Evolutionary conservation across 2,888 invertebrate species (phyloP).

Genomic region (Drosophila barbarae): DNA sequence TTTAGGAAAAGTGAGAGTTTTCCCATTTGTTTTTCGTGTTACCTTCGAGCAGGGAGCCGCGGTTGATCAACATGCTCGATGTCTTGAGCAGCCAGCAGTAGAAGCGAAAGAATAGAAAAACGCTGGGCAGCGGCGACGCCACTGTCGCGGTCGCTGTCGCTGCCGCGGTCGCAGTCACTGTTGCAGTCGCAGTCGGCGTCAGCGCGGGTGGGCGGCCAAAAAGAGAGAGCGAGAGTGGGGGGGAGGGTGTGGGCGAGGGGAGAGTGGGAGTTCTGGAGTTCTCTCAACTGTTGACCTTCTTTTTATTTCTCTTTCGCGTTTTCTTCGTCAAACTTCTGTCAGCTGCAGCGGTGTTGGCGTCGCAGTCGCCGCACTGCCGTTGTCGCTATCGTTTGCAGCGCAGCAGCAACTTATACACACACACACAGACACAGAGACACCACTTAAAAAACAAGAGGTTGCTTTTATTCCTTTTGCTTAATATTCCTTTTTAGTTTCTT

Average conservation of each 20-base stretch:
- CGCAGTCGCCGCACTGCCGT: constrained; percentile 32
- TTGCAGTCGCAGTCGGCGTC: constrained; percentile 17
- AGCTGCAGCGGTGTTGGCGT: constrained; percentile 22
- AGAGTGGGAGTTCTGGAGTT: constrained; percentile 31
- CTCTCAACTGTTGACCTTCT: constrained; percentile 29
- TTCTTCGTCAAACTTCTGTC: constrained; percentile 21
- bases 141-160: constrained; percentile 26
- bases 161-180: constrained; percentile 19
- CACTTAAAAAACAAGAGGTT: constrained; percentile 16
- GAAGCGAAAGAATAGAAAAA: constrained; percentile 61
- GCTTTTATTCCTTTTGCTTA: constrained; percentile 1
- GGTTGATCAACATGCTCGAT: constrained; percentile 66
- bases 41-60: constrained; percentile 67
- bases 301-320: constrained; percentile 13
- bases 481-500: constrained; percentile 18
- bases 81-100: constrained; percentile 58
- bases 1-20: background rate
- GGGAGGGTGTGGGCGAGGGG: constrained; percentile 3
- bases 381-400: constrained; percentile 30
- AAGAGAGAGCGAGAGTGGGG: background rate
- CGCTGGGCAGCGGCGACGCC: constrained; percentile 60
- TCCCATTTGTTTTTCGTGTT: constrained; percentile 11
- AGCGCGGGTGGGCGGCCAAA: constrained; percentile 9
- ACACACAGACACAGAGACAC: constrained; percentile 8
- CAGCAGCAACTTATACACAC: constrained; percentile 24